Percentiles rank a stretch among this genome's conserved stretches.
These are phyloP conservation scores for Hypsopygia costalis DNA, from an alignment of 2,888 invertebrate genomes.

Conservation along the genomic window DNA sequence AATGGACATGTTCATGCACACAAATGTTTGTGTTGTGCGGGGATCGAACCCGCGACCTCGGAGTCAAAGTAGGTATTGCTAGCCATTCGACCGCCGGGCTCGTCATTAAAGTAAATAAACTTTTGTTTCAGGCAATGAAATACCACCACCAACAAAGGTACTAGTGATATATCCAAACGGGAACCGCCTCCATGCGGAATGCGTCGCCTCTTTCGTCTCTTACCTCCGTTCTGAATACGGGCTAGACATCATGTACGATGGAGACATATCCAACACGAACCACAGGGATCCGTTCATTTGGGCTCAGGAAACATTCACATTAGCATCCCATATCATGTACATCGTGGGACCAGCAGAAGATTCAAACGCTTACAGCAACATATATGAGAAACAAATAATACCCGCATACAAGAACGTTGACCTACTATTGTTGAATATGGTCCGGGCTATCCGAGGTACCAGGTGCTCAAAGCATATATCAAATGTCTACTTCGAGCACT, in stretches of 20 bases:
- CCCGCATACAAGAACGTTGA: conserved; percentile 55
- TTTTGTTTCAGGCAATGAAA: conserved; percentile 39
- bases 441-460: conserved; percentile 36
- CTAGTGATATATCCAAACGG: conserved; percentile 58
- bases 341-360: conserved; percentile 59
- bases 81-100: too few relatives aligned
- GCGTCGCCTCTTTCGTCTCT: conserved; percentile 54
- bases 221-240: conserved; percentile 63
- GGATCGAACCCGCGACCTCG: too few relatives aligned
- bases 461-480: conserved; percentile 47
- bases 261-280: conserved; percentile 49
- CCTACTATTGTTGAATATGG: conserved; percentile 41
- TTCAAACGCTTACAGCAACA: conserved; percentile 48
- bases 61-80: too few relatives aligned
- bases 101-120: not conserved
- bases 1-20: too few relatives aligned
- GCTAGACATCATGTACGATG: conserved; percentile 59
- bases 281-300: conserved; percentile 64
- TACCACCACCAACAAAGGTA: conserved; percentile 61
- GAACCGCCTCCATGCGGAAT: conserved; percentile 61
- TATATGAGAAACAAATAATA: conserved; percentile 64
- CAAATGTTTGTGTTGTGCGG: too few relatives aligned
- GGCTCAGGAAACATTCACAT: conserved; percentile 55
- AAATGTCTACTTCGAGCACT: conserved; percentile 65
- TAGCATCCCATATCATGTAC: conserved; percentile 56